Percentiles rank a stretch among this genome's conserved stretches.
Conservation (phyloP, 2,797 vertebrate species). For the Platalea minor region DNA sequence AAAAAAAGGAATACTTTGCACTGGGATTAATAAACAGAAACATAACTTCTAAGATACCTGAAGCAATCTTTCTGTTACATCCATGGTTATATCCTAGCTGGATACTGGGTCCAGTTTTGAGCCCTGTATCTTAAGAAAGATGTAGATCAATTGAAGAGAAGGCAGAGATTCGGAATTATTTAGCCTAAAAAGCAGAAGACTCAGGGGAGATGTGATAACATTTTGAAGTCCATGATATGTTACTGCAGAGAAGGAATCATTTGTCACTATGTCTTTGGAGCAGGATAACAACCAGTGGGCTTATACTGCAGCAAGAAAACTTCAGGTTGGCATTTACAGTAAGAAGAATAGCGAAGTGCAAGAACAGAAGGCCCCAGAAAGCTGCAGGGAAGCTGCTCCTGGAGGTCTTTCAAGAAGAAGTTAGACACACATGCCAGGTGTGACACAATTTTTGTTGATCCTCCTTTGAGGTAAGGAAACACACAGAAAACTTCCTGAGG, state of each 20-base stretch:
- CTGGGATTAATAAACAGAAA: neutral
- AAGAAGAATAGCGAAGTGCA: neutral
- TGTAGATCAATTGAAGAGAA: neutral
- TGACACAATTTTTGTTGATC: neutral
- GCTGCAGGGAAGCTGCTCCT: neutral
- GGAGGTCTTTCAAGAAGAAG: neutral
- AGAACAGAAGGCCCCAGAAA: neutral
- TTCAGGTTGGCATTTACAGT: neutral
- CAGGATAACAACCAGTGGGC: neutral
- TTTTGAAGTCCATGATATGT: neutral
- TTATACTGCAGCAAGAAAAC: neutral
- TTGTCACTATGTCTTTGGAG: neutral
- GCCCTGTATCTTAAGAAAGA: neutral
- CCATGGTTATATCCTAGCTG: neutral
- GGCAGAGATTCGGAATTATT: neutral
- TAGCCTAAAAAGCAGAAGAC: neutral
- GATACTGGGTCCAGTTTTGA: neutral
- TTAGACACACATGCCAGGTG: neutral
- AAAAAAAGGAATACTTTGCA: neutral
- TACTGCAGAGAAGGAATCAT: neutral
- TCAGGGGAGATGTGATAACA: neutral
- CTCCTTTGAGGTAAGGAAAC: neutral
- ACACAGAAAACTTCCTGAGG: neutral
- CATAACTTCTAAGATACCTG: neutral
- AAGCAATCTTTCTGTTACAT: neutral